These are phyloP conservation scores for Drosophila fungiperda DNA, from an alignment of 2,888 invertebrate species.

Conservation along the genomic window DNA sequence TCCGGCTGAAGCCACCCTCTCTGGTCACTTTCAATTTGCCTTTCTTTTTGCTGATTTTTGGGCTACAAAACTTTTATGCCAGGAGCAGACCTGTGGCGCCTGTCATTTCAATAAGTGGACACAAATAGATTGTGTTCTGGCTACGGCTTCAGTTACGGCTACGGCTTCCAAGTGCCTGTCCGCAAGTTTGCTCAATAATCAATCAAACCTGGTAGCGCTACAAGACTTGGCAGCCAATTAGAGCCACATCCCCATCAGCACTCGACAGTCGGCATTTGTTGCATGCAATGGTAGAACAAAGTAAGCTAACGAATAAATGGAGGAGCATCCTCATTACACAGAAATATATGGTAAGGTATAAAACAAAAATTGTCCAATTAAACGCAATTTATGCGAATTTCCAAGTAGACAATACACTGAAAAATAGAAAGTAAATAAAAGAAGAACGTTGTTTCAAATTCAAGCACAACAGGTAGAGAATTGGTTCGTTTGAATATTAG, in stretches of 20 bases:
- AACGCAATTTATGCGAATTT: slow-evolving; percentile 82
- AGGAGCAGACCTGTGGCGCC: slow-evolving; percentile 34
- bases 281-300: slow-evolving; percentile 60
- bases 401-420: slow-evolving; percentile 55
- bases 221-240: slow-evolving; percentile 57
- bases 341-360: slow-evolving; percentile 52
- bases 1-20: slow-evolving; percentile 35
- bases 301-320: slow-evolving; percentile 28
- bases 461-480: background rate
- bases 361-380: slow-evolving; percentile 81
- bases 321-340: slow-evolving; percentile 36
- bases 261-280: slow-evolving; percentile 9
- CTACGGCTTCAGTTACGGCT: slow-evolving; percentile 2
- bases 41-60: slow-evolving; percentile 66
- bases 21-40: slow-evolving; percentile 78
- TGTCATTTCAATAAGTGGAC: slow-evolving; percentile 83
- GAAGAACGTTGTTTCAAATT: background rate
- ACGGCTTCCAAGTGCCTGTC: slow-evolving; percentile 82
- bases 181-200: slow-evolving; percentile 85
- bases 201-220: slow-evolving; percentile 80
- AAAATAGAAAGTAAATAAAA: background rate
- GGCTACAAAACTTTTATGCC: slow-evolving; percentile 55
- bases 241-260: slow-evolving; percentile 27
- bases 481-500: background rate
- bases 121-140: slow-evolving; percentile 83